Conservation (phyloP, 2,888 invertebrate species). For the Choreutis nemorana region DNA sequence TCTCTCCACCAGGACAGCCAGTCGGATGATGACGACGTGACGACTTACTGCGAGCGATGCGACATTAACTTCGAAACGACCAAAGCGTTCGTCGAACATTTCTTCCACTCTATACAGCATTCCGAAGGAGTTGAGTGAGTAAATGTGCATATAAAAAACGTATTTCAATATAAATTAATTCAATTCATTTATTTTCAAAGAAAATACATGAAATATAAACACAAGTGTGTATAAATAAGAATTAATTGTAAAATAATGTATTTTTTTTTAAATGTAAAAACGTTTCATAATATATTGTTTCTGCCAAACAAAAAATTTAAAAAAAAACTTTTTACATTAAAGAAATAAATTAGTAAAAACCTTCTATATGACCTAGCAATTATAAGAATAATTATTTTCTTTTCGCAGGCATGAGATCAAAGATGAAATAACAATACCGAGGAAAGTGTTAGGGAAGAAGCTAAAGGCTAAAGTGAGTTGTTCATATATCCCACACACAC, state of each 20-base stretch:
- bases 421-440: constrained; percentile 15
- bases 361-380: too few species aligned
- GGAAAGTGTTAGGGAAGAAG: constrained; percentile 34
- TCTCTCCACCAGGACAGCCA: constrained; percentile 39
- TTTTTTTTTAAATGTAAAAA: too few species aligned
- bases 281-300: too few species aligned
- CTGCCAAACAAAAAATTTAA: neutral
- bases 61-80: constrained; percentile 41
- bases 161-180: neutral
- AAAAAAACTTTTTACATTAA: neutral
- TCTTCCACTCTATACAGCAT: constrained; percentile 44
- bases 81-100: constrained; percentile 40
- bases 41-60: constrained; percentile 37
- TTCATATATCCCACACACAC: too few species aligned
- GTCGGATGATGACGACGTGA: constrained; percentile 34
- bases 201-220: too few species aligned
- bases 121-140: constrained; percentile 25
- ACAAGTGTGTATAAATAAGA: too few species aligned
- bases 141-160: neutral
- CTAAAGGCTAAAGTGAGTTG: constrained; percentile 26
- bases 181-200: too few species aligned
- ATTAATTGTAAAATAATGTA: too few species aligned
- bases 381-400: neutral
- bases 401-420: constrained; percentile 18
- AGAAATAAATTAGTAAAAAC: too few species aligned